Conservation (phyloP, 2,888 invertebrate species). For the Plebejus anna region DNA sequence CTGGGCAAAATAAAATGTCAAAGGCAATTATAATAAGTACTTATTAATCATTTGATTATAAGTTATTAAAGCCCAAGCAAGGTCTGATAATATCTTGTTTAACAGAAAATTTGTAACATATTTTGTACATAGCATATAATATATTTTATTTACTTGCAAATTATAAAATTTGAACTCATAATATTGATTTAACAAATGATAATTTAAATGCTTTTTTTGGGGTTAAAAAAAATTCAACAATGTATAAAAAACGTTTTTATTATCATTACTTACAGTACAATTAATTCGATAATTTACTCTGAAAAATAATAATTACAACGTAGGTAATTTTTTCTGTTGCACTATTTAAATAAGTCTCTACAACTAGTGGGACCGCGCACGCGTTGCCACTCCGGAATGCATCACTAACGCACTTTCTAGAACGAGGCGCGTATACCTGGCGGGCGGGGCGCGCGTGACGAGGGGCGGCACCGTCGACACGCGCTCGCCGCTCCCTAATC, state of each 20-base stretch:
- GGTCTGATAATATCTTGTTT: not conserved
- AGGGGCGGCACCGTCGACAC: constrained; percentile 65
- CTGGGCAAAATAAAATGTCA: not conserved
- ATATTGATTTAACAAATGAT: too few relatives aligned
- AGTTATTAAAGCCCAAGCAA: not conserved
- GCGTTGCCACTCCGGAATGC: constrained; percentile 47
- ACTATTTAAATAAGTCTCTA: constrained; percentile 77
- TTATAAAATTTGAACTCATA: too few relatives aligned
- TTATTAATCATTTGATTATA: not conserved
- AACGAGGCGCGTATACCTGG: constrained; percentile 42
- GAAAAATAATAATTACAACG: constrained; percentile 72
- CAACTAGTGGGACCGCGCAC: constrained; percentile 57
- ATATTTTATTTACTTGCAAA: too few relatives aligned
- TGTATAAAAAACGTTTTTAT: constrained; percentile 67
- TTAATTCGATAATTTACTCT: constrained; percentile 78
- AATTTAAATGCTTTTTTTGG: not conserved
- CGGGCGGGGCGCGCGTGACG: constrained; percentile 73
- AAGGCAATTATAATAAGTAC: not conserved
- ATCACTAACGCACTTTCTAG: constrained; percentile 43
- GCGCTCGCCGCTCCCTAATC: constrained; percentile 64
- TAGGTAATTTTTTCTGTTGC: constrained; percentile 64
- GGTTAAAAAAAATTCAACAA: constrained; percentile 42
- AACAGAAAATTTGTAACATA: not conserved
- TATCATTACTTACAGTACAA: constrained; percentile 70
- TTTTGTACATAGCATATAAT: not conserved